phyloP scores from a whole-genome alignment of 2,113 vertebrate species.

The Melanocharis versteri region DNA sequence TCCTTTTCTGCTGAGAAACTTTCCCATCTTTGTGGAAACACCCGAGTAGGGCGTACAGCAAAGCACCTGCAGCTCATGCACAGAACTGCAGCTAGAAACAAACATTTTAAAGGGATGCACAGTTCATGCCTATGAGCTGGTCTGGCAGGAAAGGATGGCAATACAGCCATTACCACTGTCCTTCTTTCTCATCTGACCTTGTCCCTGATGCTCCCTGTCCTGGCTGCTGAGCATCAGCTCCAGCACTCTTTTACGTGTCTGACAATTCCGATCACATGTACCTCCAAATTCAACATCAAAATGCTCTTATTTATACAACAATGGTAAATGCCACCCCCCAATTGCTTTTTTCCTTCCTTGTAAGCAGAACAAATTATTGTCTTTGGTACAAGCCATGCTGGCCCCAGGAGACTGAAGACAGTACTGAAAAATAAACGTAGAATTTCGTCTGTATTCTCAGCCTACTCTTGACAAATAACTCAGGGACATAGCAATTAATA shows the following conservation, averaged over 20 bases:
- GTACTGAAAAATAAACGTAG: not conserved
- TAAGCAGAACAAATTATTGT: not conserved
- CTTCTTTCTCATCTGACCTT: not conserved
- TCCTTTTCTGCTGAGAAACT: not conserved
- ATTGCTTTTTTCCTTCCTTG: not conserved
- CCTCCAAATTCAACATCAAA: not conserved
- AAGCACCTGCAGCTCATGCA: not conserved
- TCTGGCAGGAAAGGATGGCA: not conserved
- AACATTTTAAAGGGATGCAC: not conserved
- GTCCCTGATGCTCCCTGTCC: not conserved
- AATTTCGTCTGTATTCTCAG: not conserved
- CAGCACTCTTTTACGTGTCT: not conserved
- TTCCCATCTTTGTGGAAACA: not conserved
- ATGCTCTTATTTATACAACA: not conserved
- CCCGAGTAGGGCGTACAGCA: not conserved
- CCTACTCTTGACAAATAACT: not conserved
- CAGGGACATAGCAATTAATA: not conserved
- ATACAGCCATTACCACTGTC: not conserved
- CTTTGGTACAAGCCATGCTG: not conserved
- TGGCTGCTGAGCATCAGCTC: not conserved
- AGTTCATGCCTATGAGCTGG: not conserved
- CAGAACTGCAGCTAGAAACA: not conserved
- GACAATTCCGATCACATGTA: not conserved
- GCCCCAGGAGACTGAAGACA: not conserved
- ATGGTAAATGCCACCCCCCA: fast-evolving